Evolutionary conservation across 2,113 vertebrate genomes (phyloP).

Genomic region (Polypterus bichir): DNA sequence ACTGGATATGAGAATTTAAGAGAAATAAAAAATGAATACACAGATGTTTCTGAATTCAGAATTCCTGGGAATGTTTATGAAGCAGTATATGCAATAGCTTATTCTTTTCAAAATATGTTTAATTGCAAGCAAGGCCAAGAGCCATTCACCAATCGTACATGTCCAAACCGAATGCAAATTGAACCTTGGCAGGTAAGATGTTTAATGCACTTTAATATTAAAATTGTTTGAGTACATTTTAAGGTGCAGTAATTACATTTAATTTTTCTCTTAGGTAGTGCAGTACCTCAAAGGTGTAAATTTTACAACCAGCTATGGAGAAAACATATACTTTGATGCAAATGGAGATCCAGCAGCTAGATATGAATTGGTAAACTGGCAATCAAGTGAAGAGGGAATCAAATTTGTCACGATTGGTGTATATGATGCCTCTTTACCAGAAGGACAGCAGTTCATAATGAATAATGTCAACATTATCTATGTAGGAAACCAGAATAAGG

Average conservation of each 20-base stretch:
- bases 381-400: not conserved
- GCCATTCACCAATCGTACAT: conserved; percentile 5
- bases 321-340: conserved; percentile 1
- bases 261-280: not conserved
- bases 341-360: conserved; percentile 6
- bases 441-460: conserved; percentile 3
- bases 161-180: conserved; percentile 3
- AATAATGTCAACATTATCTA: conserved; percentile 4
- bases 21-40: not conserved
- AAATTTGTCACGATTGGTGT: not conserved
- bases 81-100: conserved; percentile 5
- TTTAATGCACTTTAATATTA: not conserved
- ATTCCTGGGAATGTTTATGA: conserved; percentile 10
- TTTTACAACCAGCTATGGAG: conserved; percentile 2
- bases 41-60: conserved; percentile 5
- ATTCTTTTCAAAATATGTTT: conserved; percentile 7
- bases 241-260: not conserved
- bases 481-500: not conserved
- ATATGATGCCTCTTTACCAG: not conserved
- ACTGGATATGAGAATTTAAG: conserved; percentile 6
- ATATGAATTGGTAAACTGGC: conserved; percentile 10
- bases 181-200: conserved; percentile 11
- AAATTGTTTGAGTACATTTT: not conserved
- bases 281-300: not conserved
- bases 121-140: not conserved